Conservation (phyloP, 1,140 invertebrate species). For the Cydia splendana region DNA sequence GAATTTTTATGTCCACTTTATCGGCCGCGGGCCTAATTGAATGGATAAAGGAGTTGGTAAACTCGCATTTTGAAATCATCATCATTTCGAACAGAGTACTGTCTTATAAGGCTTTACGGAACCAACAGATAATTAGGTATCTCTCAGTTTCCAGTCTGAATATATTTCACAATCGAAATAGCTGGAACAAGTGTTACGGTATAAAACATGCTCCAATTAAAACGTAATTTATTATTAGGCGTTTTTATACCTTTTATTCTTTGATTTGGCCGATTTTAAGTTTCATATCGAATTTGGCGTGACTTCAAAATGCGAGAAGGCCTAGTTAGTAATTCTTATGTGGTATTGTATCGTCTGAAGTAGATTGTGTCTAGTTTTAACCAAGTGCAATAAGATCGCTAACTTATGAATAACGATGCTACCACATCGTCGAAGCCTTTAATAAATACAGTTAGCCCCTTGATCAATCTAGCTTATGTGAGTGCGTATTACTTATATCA, state of each 20-base stretch:
- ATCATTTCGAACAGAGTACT: neutral
- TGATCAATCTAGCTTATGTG: slow-evolving; percentile 58
- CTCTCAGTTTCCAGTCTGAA: neutral
- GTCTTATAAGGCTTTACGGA: neutral
- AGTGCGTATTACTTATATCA: slow-evolving; percentile 53
- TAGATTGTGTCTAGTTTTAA: slow-evolving; percentile 49
- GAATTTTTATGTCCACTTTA: neutral
- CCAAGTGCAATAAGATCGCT: slow-evolving; percentile 66
- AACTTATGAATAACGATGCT: slow-evolving; percentile 59
- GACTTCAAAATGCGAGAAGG: neutral
- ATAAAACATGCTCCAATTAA: too few species aligned
- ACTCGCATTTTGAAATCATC: neutral
- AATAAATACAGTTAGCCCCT: slow-evolving; percentile 52
- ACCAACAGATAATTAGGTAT: too few species aligned
- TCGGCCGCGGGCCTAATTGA: slow-evolving; percentile 10
- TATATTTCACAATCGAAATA: slow-evolving; percentile 34
- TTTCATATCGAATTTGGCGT: neutral
- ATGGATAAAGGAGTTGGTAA: slow-evolving; percentile 33
- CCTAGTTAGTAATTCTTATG: slow-evolving; percentile 29
- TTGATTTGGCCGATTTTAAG: too few species aligned
- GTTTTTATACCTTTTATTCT: too few species aligned
- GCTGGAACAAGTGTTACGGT: neutral
- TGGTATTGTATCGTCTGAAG: slow-evolving; percentile 40
- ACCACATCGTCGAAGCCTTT: slow-evolving; percentile 55
- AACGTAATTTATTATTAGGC: too few species aligned